Conservation (phyloP, 2,888 invertebrate species). For the Metacarcinus magister region DNA sequence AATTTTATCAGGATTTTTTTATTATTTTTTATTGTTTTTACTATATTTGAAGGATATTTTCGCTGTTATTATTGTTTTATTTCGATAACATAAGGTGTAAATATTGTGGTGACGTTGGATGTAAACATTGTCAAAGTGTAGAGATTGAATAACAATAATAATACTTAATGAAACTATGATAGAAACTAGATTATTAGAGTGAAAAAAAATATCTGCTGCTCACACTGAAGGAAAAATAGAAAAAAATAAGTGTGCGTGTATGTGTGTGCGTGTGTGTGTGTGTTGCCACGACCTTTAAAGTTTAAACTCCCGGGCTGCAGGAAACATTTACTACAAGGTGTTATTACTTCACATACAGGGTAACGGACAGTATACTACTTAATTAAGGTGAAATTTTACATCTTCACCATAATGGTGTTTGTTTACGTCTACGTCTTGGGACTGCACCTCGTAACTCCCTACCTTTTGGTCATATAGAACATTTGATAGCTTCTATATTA, state of each 20-base stretch:
- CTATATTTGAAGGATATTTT: neutral
- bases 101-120: neutral
- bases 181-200: neutral
- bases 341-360: neutral
- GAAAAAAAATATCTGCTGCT: neutral
- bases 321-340: neutral
- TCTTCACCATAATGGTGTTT: too few relatives aligned
- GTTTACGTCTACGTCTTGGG: too few relatives aligned
- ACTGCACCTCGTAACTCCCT: too few relatives aligned
- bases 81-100: neutral
- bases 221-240: neutral
- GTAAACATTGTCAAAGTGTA: neutral
- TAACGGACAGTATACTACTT: neutral
- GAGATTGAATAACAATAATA: neutral
- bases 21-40: neutral
- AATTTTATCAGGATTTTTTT: neutral
- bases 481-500: too few relatives aligned
- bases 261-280: conserved; percentile 32
- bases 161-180: neutral
- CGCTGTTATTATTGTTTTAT: neutral
- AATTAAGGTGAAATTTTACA: too few relatives aligned
- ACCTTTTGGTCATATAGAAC: too few relatives aligned
- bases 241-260: neutral
- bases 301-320: neutral
- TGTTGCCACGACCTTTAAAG: neutral